Base-by-base conservation (phyloP, 2,888 invertebrate species). In the Himalopsyche tibetana region DNA sequence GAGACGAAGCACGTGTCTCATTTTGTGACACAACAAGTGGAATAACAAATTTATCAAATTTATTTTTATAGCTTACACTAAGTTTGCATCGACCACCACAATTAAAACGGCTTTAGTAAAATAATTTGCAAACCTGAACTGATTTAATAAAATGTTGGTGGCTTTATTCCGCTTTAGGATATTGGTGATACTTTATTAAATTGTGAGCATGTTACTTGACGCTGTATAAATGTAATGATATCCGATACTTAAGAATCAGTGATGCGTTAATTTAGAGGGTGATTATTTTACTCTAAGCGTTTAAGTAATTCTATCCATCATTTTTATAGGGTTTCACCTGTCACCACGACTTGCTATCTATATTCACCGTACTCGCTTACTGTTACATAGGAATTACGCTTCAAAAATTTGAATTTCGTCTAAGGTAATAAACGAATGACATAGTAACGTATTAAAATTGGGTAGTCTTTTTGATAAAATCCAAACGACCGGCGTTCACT, bases 251-350 rank as follows among this genome's bases (percentile, higher is more conserved):
- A 19, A 74, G 38, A 74, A 74, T 74, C 74, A 74, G 74, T 74
- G 74, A 74, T 74, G 74, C 74, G 74, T 28, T 36, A 74, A 74
- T 36, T 28, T 38, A 19, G 74, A 74, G 74, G 74, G 74, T 74
- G 74, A 74, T 36, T 36, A 74, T 74, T 38, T 38, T 12, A 36
- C 38, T 36, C 74, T 74, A 28, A 74, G 74, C 74, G 74, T 38
- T 74, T 74, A 74, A 36, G 74, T 74, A 74, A 74, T 74, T 74
- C 74, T 4, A 74, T 74, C 74, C 38, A 38, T 38, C 74, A 74
- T 74, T 55, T 82, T 55, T 55, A 36, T 51, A 82, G 17, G 82
- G 55, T 55, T 82, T 82, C 82, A 82, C 82, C 82, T 82, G 82
- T 82, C 82, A 82, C 55, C 19, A 12, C 36, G 82, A 17, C n/a